phyloP scores from a whole-genome alignment of 2,888 invertebrate species.

The Brachycybe producta region DNA sequence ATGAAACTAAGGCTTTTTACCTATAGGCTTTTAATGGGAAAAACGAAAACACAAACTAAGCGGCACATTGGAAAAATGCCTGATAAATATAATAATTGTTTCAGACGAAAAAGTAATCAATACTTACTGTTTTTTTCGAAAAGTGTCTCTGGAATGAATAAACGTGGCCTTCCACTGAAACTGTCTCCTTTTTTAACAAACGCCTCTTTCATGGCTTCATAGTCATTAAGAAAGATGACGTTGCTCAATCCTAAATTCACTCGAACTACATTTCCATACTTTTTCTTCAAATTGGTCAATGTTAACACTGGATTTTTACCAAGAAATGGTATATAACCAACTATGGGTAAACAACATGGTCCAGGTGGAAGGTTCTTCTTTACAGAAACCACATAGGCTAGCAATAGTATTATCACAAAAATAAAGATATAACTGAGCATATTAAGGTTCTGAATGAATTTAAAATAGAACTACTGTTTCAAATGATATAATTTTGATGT shows the following conservation, averaged over 20 bases:
- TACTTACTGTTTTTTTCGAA: background rate
- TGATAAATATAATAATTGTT: no score
- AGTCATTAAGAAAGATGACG: constrained; percentile 4
- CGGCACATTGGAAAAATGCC: no score
- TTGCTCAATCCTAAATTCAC: background rate
- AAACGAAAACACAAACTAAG: background rate
- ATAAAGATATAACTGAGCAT: no score
- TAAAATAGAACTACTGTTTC: no score
- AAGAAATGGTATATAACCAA: constrained; percentile 8
- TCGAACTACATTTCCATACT: constrained; percentile 7
- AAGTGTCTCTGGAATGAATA: no score
- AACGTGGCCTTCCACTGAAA: constrained; percentile 9
- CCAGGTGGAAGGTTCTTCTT: constrained; percentile 10
- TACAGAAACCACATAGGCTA: background rate
- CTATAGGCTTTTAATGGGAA: background rate
- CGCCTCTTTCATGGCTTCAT: constrained; percentile 12
- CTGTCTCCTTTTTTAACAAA: constrained; percentile 10
- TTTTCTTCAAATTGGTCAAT: background rate
- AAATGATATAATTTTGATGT: no score
- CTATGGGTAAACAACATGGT: constrained; percentile 2
- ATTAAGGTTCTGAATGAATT: no score
- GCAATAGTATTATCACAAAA: background rate
- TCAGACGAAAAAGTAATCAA: no score
- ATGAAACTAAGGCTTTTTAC: no score
- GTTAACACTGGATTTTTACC: background rate